Base-by-base conservation (phyloP, 2,113 vertebrate genomes). In the Phocoena phocoena region DNA sequence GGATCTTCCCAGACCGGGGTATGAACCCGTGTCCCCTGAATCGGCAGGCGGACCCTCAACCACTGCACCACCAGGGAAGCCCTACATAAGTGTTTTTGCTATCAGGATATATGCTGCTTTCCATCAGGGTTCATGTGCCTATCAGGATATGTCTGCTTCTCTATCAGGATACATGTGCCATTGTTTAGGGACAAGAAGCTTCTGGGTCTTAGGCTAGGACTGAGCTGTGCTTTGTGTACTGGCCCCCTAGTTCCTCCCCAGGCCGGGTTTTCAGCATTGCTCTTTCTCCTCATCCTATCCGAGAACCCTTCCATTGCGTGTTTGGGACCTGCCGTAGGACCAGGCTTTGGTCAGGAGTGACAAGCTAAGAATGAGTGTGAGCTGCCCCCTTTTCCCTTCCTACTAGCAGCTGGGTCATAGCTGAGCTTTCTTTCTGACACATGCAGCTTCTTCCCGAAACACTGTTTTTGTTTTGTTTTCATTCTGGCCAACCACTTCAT, bases 401-500 rank as follows among this genome's bases (percentile, higher is more conserved):
- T 9, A 3, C 23, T 68, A 68, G 71, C 77, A 94, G 55, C 36
- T 68, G 20, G 65, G 26, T 73, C 88, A 88, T 44, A 84, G 55
- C 53, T 44, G 5, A 33, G 73, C 55, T 73, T 90, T 58, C 58
- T 79, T 55, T 85, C 53, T 63, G 74, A n/a, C 25, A 33, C 18
- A 63, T 41, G 33, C 36, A 91, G 13, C 38, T 85, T 94, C 85
- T 93, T 82, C 20, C 23, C 83, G 53, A 90, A 90, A 81, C 60
- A 55, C n/a, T 25, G 10, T 62, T 89, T 94, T 41, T 76, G 68
- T 90, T 73, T 84, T 84, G 58, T 83, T 83, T 91, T 96, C 33
- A 62, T 85, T 31, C 31, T 86, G 47, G 82, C 79, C 76, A 73
- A 71, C 53, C 67, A 93, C 77, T 88, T 97, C 41, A 74, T 25